These are phyloP conservation scores for Callipepla squamata DNA, from an alignment of 2,113 vertebrate species.

Conservation along the genomic window DNA sequence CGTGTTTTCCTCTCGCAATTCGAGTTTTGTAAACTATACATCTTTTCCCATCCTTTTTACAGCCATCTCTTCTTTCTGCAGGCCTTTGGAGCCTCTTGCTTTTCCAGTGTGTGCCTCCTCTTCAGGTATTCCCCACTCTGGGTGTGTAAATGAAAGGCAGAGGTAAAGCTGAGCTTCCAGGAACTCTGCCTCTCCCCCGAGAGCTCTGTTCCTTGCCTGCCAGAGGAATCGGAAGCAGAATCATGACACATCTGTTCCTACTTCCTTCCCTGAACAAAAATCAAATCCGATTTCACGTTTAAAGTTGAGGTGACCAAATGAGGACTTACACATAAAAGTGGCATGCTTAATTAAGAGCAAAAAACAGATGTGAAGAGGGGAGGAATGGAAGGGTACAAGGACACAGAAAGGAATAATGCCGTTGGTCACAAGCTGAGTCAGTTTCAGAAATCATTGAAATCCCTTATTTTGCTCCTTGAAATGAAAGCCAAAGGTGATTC, in stretches of 20 bases:
- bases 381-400: background rate
- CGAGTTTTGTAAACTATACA: fast-evolving
- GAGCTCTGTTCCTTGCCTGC: background rate
- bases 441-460: conserved; percentile 16
- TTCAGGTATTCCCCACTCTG: background rate
- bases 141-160: background rate
- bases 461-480: background rate
- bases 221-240: background rate
- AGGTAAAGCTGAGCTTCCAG: fast-evolving
- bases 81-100: background rate
- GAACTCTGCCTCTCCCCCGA: background rate
- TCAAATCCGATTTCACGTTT: background rate
- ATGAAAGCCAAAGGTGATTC: conserved; percentile 33
- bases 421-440: background rate
- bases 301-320: background rate
- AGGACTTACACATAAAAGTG: background rate
- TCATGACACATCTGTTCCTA: background rate
- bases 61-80: background rate
- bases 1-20: background rate
- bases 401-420: background rate
- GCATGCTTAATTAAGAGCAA: background rate
- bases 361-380: background rate
- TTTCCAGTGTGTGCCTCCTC: background rate
- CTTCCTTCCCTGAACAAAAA: background rate
- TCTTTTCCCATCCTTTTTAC: background rate